Conservation (phyloP, 1,140 invertebrate genomes). For the Metopolophium dirhodum region DNA sequence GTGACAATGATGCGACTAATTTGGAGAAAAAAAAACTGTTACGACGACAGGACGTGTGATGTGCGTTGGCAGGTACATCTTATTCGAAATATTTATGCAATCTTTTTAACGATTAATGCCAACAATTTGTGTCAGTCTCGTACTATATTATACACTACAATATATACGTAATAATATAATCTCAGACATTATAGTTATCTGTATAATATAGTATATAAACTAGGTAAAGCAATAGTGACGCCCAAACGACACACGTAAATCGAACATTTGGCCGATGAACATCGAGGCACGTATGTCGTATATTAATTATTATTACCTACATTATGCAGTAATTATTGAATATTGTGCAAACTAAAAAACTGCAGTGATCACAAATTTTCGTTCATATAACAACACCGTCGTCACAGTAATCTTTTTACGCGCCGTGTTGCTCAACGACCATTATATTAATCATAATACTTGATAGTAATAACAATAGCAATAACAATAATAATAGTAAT, state of each 20-base stretch:
- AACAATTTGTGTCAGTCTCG: not conserved
- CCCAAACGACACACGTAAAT: not conserved
- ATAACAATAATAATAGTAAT: not conserved
- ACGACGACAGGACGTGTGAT: not conserved
- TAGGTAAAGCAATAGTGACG: not conserved
- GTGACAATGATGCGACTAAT: conserved; percentile 31
- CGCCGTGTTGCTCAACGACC: not conserved
- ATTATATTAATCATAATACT: conserved; percentile 8
- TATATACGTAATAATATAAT: not conserved
- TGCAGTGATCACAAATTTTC: not conserved
- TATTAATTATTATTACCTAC: not conserved
- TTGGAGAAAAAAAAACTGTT: not conserved
- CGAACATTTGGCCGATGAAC: not conserved
- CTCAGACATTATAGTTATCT: not conserved
- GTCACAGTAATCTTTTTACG: not conserved
- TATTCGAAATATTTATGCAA: conserved; percentile 7
- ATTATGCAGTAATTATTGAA: not conserved
- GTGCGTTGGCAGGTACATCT: not conserved
- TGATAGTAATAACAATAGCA: not conserved
- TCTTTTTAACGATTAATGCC: not conserved
- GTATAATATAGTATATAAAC: not conserved
- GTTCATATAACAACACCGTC: not conserved
- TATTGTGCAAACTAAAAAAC: not conserved
- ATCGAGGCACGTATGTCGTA: not conserved
- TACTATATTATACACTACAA: not conserved